These are phyloP conservation scores for Adrianichthys oophorus DNA, from an alignment of 2,797 vertebrate genomes.

Conservation along the genomic window DNA sequence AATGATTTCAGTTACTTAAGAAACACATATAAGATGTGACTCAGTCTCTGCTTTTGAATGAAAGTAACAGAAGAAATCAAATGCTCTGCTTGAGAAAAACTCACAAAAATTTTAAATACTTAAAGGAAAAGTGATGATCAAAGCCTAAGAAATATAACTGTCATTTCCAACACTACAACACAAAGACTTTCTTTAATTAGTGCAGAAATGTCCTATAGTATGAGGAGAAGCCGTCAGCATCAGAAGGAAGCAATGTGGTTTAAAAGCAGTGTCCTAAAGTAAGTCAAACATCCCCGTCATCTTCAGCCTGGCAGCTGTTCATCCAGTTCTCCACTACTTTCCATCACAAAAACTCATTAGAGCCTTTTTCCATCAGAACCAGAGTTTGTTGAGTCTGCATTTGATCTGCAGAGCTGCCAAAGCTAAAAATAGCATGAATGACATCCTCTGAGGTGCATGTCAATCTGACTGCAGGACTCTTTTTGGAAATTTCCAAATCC, in stretches of 20 bases:
- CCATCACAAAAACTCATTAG: too few relatives aligned
- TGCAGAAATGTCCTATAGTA: slow-evolving; percentile 5
- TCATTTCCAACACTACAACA: not conserved
- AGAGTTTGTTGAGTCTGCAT: slow-evolving; percentile 16
- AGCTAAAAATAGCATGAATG: slow-evolving; percentile 41
- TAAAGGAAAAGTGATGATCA: too few relatives aligned
- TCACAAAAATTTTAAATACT: too few relatives aligned
- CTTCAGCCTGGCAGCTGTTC: slow-evolving; percentile 5
- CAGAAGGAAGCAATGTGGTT: slow-evolving; percentile 5
- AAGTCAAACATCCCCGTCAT: slow-evolving; percentile 2
- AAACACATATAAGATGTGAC: too few relatives aligned
- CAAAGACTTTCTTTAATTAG: slow-evolving; percentile 20
- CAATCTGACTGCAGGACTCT: slow-evolving; percentile 6
- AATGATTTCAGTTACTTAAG: too few relatives aligned
- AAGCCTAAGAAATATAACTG: too few relatives aligned
- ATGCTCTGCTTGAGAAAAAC: too few relatives aligned
- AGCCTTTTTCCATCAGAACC: too few relatives aligned
- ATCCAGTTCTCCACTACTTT: not conserved
- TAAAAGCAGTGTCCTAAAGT: not conserved
- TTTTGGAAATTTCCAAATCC: slow-evolving; percentile 22
- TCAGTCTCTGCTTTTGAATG: too few relatives aligned
- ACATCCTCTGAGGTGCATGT: slow-evolving; percentile 8
- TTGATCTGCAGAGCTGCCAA: slow-evolving; percentile 25
- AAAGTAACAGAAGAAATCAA: too few relatives aligned
- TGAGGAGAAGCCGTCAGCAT: slow-evolving; percentile 1